A percentile compares a stretch with the other conserved stretches of the same genome.
Evolutionary conservation across 1,140 invertebrate species (phyloP).

Genomic region (Ericerus pela): DNA sequence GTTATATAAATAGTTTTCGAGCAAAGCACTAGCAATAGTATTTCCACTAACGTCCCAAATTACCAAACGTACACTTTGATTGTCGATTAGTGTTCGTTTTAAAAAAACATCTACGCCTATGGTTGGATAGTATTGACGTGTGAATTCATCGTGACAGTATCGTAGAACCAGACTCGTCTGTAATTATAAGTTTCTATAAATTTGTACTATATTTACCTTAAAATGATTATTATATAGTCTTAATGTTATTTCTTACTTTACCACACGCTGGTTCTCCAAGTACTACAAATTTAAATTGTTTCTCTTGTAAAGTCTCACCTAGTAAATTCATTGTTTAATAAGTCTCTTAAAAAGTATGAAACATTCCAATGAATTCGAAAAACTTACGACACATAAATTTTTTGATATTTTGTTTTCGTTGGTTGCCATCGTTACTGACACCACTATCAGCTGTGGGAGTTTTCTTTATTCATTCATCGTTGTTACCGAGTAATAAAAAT

Average conservation of each 20-base stretch:
- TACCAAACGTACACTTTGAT: conserved; percentile 51
- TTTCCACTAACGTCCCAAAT: conserved; percentile 74
- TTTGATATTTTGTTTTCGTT: no score
- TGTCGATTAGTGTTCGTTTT: conserved; percentile 50
- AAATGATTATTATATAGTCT: neutral
- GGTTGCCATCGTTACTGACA: no score
- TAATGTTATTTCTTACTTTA: conserved; percentile 47
- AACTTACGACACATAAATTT: no score
- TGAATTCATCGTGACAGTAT: conserved; percentile 58
- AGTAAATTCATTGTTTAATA: no score
- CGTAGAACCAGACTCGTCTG: conserved; percentile 52
- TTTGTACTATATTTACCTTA: neutral
- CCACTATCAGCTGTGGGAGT: no score
- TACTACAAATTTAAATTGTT: conserved; percentile 61
- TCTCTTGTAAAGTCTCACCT: conserved; percentile 31
- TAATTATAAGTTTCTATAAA: conserved; percentile 22
- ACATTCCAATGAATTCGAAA: no score
- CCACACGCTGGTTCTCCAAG: conserved; percentile 64
- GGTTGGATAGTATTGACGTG: conserved; percentile 55
- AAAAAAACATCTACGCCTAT: conserved; percentile 67
- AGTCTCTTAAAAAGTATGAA: no score
- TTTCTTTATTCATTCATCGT: no score
- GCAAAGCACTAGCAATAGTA: conserved; percentile 54
- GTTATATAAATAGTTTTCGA: conserved; percentile 68
- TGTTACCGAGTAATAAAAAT: no score